Conservation (phyloP, 2,888 invertebrate species). For the Phoenoteleia sp. region DNA sequence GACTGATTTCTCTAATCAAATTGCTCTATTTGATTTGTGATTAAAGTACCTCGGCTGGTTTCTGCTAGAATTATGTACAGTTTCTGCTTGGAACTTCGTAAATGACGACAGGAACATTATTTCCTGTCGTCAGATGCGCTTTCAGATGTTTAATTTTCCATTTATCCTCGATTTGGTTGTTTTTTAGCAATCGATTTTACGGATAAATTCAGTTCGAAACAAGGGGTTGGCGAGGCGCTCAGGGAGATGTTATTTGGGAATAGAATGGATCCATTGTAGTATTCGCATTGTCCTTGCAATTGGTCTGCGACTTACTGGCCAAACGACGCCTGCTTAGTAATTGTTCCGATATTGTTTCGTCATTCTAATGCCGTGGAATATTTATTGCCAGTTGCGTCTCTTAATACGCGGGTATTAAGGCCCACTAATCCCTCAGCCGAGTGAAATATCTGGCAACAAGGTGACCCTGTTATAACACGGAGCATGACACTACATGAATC, state of each 20-base stretch:
- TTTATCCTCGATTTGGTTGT: neutral
- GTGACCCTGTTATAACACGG: neutral
- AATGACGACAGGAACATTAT: constrained; percentile 1
- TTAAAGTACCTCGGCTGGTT: too few relatives aligned
- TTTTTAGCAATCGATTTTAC: neutral
- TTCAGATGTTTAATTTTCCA: constrained; percentile 3
- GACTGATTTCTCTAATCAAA: too few relatives aligned
- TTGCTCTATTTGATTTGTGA: too few relatives aligned
- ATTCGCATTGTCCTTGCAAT: neutral
- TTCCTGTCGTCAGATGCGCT: neutral
- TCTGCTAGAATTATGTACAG: too few relatives aligned
- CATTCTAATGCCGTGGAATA: constrained; percentile 12
- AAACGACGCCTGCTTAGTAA: neutral
- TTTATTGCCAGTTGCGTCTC: constrained; percentile 1
- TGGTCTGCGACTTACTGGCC: neutral
- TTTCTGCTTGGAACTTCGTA: neutral
- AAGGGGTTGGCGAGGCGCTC: neutral
- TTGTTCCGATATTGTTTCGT: neutral
- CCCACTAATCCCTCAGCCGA: neutral
- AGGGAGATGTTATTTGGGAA: neutral
- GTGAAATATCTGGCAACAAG: neutral
- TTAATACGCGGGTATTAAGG: neutral
- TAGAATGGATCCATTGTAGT: neutral
- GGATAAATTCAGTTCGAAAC: neutral
- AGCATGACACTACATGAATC: neutral